Conservation (phyloP, 2,797 vertebrate genomes). For the Rhabdophis nuchalis region DNA sequence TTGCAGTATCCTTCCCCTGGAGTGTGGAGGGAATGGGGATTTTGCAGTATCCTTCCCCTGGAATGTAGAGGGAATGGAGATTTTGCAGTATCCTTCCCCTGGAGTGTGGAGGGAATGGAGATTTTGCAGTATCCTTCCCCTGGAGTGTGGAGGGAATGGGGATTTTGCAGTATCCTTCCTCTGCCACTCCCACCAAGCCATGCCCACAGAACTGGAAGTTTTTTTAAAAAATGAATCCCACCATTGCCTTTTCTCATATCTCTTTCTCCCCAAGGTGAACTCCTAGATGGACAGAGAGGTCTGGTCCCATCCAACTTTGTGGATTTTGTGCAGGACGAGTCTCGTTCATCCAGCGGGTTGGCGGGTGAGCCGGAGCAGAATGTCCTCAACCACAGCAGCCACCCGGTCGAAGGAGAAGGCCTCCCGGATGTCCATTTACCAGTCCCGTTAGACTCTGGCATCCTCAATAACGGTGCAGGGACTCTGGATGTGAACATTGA, state of each 20-base stretch:
- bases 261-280: conserved; percentile 79
- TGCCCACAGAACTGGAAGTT: no score
- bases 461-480: conserved; percentile 79
- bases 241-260: background rate
- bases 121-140: no score
- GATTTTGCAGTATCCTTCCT: no score
- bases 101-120: no score
- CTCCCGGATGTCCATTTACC: conserved; percentile 67
- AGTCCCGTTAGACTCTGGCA: conserved; percentile 37
- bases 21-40: no score
- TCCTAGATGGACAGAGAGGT: conserved; percentile 92
- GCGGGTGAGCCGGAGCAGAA: conserved; percentile 83
- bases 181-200: no score
- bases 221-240: no score
- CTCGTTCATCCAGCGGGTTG: conserved; percentile 69
- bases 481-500: conserved; percentile 86
- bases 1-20: no score
- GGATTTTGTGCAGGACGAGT: conserved; percentile 90
- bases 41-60: no score
- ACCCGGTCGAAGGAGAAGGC: conserved; percentile 70
- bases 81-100: no score
- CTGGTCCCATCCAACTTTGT: conserved; percentile 98
- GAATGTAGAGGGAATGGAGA: no score
- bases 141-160: no score
- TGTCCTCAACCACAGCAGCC: conserved; percentile 80